Conservation (phyloP, 2,797 vertebrate species). For the Karalla daura region DNA sequence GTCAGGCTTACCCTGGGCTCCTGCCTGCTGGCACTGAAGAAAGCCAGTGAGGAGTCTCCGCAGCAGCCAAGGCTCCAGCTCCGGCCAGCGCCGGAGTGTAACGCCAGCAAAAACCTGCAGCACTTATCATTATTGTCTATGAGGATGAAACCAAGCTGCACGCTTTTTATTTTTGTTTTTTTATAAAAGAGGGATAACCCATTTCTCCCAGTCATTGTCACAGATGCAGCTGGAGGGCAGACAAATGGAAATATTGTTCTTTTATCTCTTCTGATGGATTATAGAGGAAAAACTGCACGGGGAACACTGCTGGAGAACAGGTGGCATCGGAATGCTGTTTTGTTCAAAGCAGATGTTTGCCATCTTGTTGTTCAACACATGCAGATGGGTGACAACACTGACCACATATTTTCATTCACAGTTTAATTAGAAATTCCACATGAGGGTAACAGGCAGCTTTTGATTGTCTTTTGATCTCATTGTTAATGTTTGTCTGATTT, state of each 20-base stretch:
- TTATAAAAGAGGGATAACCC: slow-evolving; percentile 48
- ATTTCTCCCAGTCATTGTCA: slow-evolving; percentile 45
- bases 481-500: background rate
- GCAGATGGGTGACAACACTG: background rate
- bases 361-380: slow-evolving; percentile 36
- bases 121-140: slow-evolving; percentile 35
- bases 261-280: slow-evolving; percentile 63
- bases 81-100: slow-evolving; percentile 28
- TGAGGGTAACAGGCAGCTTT: background rate
- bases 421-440: background rate
- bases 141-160: slow-evolving; percentile 36
- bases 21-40: slow-evolving; percentile 22
- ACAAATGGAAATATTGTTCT: slow-evolving; percentile 62
- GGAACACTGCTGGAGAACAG: slow-evolving; percentile 67
- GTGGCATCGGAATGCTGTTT: slow-evolving; percentile 64
- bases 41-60: slow-evolving; percentile 12
- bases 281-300: slow-evolving; percentile 48
- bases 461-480: background rate
- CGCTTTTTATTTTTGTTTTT: slow-evolving; percentile 48
- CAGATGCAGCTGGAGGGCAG: slow-evolving; percentile 57
- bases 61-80: slow-evolving; percentile 37
- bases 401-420: background rate
- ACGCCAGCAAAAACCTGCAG: slow-evolving; percentile 37
- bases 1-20: slow-evolving; percentile 35
- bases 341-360: slow-evolving; percentile 45